These are phyloP conservation scores for Nezara viridula DNA, from an alignment of 2,888 invertebrate species.

Conservation along the genomic window DNA sequence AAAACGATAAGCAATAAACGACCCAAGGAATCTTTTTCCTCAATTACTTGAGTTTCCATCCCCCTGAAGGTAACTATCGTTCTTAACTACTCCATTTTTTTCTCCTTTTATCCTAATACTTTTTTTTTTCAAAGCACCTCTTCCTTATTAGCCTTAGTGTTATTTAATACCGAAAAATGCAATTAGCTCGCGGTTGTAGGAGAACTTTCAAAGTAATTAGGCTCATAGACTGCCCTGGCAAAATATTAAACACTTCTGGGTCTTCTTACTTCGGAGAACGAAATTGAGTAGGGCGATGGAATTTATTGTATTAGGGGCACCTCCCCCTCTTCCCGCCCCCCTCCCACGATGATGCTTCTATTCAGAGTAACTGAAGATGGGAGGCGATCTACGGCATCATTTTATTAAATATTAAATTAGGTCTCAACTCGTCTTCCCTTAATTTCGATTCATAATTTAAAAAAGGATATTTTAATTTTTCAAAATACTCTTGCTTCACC, in stretches of 20 bases:
- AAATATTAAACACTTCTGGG: neutral
- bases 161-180: conserved; percentile 14
- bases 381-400: neutral
- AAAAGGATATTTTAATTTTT: neutral
- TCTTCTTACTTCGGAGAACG: neutral
- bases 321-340: too few relatives aligned
- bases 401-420: conserved; percentile 26
- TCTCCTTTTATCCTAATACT: neutral
- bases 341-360: too few relatives aligned
- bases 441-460: neutral
- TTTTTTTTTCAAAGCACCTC: neutral
- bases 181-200: neutral
- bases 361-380: neutral
- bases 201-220: neutral
- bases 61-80: neutral
- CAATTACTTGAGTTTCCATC: neutral
- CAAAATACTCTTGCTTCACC: neutral
- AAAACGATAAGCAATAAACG: neutral
- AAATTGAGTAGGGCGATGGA: neutral
- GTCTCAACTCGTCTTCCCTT: neutral
- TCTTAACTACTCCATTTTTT: neutral
- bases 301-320: neutral
- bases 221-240: neutral
- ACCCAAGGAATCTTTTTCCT: neutral
- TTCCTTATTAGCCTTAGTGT: neutral